These are phyloP conservation scores for Cyaniris semiargus DNA, from an alignment of 2,888 invertebrate genomes.

Conservation along the genomic window DNA sequence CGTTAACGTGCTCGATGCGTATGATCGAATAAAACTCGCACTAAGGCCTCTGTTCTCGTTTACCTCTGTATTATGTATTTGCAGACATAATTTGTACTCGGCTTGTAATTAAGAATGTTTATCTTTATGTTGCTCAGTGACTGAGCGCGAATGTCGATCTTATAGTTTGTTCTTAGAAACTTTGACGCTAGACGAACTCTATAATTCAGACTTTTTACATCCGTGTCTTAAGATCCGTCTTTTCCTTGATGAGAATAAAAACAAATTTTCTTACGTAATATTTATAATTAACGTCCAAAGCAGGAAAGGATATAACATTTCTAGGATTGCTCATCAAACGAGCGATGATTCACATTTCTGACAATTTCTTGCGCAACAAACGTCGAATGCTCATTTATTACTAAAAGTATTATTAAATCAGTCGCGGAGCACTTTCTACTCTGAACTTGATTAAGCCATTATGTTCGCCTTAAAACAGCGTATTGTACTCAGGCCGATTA, in stretches of 20 bases:
- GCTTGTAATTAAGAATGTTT: constrained; percentile 22
- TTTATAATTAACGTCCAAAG: constrained; percentile 32
- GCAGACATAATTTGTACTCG: constrained; percentile 35
- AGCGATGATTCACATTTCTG: constrained; percentile 41
- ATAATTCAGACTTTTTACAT: background rate
- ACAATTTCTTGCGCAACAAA: constrained; percentile 44
- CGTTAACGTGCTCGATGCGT: too few relatives aligned
- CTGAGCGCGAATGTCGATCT: background rate
- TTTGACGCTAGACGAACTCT: background rate
- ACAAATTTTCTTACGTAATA: background rate
- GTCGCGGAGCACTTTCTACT: constrained; percentile 63
- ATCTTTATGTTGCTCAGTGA: background rate
- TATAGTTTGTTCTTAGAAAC: background rate
- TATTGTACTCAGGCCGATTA: constrained; percentile 62
- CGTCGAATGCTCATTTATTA: constrained; percentile 50
- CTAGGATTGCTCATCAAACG: constrained; percentile 40
- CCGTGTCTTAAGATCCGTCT: background rate
- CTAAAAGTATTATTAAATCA: constrained; percentile 54
- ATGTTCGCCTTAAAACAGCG: constrained; percentile 59
- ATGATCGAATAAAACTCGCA: too few relatives aligned
- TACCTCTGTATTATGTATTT: constrained; percentile 40
- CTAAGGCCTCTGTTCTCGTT: too few relatives aligned
- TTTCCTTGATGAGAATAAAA: background rate
- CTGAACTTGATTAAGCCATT: constrained; percentile 65
- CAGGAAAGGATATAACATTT: constrained; percentile 34